phyloP scores from a whole-genome alignment of 2,888 invertebrate species.

The Sacculina carcini region DNA sequence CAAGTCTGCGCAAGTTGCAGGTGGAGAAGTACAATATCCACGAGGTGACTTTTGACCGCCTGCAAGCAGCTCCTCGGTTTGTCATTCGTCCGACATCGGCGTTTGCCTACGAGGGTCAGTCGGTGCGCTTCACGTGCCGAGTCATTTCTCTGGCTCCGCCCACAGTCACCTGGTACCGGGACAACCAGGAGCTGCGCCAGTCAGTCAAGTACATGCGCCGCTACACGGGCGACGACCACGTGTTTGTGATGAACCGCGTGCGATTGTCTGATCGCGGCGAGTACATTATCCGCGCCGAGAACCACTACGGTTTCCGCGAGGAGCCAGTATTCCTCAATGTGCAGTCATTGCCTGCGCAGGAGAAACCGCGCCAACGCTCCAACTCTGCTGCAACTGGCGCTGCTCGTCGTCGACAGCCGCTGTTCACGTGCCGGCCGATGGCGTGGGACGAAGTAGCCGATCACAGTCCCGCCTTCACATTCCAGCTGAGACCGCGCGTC shows the following conservation, averaged over 20 bases:
- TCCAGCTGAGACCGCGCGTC: conserved; percentile 90
- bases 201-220: conserved; percentile 99
- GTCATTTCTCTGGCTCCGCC: conserved; percentile 84
- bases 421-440: conserved; percentile 36
- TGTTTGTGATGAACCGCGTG: conserved; percentile 86
- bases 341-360: conserved; percentile 50
- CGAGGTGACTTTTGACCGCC: conserved; percentile 81
- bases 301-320: conserved; percentile 82
- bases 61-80: conserved; percentile 93
- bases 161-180: conserved; percentile 82
- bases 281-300: conserved; percentile 85
- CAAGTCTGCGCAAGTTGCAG: conserved; percentile 74
- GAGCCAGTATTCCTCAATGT: conserved; percentile 91
- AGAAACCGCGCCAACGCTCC: conserved; percentile 38
- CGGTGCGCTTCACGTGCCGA: conserved; percentile 87
- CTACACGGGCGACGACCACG: conserved; percentile 83
- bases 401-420: conserved; percentile 46
- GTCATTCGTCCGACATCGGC: conserved; percentile 87
- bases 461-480: conserved; percentile 85
- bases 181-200: conserved; percentile 73
- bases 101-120: conserved; percentile 89
- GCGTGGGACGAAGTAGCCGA: conserved; percentile 82
- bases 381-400: too few species aligned
- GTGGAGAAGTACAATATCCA: conserved; percentile 90
- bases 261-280: conserved; percentile 89